Conservation (phyloP, 30 jellyfish, hydroid and myxozoan species). For the Aurelia aurita complex sp. Pacific region DNA sequence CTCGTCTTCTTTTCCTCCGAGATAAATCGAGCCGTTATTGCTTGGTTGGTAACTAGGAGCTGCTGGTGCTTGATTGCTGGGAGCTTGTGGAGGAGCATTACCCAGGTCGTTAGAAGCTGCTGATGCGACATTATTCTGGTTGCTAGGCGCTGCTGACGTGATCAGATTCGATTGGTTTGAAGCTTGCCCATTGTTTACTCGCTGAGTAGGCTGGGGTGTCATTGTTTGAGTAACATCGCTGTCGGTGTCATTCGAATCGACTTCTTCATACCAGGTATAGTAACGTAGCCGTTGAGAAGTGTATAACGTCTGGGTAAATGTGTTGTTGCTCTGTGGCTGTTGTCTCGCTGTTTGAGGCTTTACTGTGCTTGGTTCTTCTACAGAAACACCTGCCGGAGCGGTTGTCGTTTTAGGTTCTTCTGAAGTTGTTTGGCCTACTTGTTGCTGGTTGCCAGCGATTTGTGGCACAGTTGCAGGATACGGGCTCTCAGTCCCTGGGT, state of each 20-base stretch:
- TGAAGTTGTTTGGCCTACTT: slow-evolving; percentile 13
- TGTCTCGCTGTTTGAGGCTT: background rate
- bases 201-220: too few relatives aligned
- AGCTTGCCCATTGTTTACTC: too few relatives aligned
- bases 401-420: slow-evolving; percentile 11
- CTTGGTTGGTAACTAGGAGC: background rate
- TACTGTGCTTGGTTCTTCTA: slow-evolving; percentile 33
- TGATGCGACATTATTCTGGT: too few relatives aligned
- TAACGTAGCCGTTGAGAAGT: too few relatives aligned
- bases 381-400: slow-evolving; percentile 41
- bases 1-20: slow-evolving; percentile 32
- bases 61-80: background rate
- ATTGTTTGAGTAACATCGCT: too few relatives aligned
- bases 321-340: too few relatives aligned
- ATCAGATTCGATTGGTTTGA: too few relatives aligned
- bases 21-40: background rate
- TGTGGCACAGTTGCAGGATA: background rate
- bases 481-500: background rate
- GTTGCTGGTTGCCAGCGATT: slow-evolving; percentile 25
- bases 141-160: too few relatives aligned
- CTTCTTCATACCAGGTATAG: too few relatives aligned
- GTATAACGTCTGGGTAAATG: too few relatives aligned
- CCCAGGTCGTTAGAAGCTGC: background rate
- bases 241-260: too few relatives aligned
- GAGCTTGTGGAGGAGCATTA: background rate